Evolutionary conservation across 2,797 vertebrate species (phyloP).

Genomic region (Etheostoma perlongum): DNA sequence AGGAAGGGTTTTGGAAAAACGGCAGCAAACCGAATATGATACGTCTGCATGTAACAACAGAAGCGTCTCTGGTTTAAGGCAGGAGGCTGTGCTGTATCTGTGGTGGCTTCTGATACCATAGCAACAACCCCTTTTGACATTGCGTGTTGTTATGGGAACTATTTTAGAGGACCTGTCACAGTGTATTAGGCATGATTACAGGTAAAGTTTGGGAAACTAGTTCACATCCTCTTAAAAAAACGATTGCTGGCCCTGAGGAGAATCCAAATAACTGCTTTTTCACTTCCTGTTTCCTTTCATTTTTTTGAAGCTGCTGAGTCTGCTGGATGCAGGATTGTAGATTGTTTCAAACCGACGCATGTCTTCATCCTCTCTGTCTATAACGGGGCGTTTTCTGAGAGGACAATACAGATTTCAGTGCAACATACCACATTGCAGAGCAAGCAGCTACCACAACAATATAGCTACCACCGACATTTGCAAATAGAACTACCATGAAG

Average conservation of each 20-base stretch:
- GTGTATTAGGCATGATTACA: slow-evolving; percentile 68
- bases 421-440: slow-evolving; percentile 76
- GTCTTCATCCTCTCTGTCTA: slow-evolving; percentile 27
- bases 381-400: slow-evolving; percentile 50
- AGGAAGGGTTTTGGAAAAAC: slow-evolving; percentile 35
- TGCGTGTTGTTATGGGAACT: slow-evolving; percentile 46
- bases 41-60: slow-evolving; percentile 55
- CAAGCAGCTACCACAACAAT: slow-evolving; percentile 77
- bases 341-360: slow-evolving; percentile 16
- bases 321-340: slow-evolving; percentile 27
- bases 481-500: slow-evolving; percentile 73
- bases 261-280: slow-evolving; percentile 33
- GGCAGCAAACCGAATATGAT: slow-evolving; percentile 42
- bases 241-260: slow-evolving; percentile 74
- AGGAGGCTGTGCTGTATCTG: slow-evolving; percentile 63
- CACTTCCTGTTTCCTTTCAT: slow-evolving; percentile 49
- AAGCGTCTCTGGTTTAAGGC: slow-evolving; percentile 78
- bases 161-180: slow-evolving; percentile 66
- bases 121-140: slow-evolving; percentile 71
- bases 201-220: slow-evolving; percentile 57
- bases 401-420: slow-evolving; percentile 71
- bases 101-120: slow-evolving; percentile 63
- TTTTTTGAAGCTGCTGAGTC: slow-evolving; percentile 33
- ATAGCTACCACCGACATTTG: slow-evolving; percentile 74
- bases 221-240: slow-evolving; percentile 47